These are phyloP conservation scores for Ceriagrion tenellum DNA, from an alignment of 2,888 invertebrate genomes.

Conservation along the genomic window DNA sequence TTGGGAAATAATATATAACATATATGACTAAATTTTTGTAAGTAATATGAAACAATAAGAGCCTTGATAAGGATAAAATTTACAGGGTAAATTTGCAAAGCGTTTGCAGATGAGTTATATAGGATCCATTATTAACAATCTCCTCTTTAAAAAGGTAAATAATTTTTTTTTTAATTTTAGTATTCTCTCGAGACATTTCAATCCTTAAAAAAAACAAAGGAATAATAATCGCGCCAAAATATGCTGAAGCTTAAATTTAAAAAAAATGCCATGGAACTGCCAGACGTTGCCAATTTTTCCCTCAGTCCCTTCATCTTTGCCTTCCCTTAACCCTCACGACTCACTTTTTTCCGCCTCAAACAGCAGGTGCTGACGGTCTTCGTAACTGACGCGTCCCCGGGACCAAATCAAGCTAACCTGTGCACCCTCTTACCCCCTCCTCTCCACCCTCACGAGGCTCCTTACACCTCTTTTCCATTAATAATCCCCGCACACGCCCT, in stretches of 20 bases:
- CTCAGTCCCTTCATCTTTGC: not conserved
- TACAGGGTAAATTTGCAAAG: too few species aligned
- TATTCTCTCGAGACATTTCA: not conserved
- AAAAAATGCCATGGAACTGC: not conserved
- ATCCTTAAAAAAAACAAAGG: not conserved
- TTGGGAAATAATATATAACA: too few species aligned
- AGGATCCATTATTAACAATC: too few species aligned
- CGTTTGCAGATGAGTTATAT: too few species aligned
- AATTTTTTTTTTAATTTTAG: too few species aligned
- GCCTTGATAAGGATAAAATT: too few species aligned
- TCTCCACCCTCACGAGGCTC: not conserved
- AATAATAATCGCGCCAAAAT: not conserved
- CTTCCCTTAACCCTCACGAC: not conserved
- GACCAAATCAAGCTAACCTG: conserved; percentile 14
- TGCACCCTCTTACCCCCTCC: not conserved
- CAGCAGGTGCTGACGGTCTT: not conserved
- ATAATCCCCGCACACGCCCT: not conserved
- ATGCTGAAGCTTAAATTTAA: not conserved
- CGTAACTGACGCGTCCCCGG: conserved; percentile 17
- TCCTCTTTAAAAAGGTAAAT: too few species aligned
- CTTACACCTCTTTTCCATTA: conserved; percentile 35
- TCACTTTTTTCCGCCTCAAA: not conserved
- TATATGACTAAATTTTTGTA: too few species aligned
- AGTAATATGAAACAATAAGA: too few species aligned
- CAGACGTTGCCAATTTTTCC: not conserved